Conservation (phyloP, 2,888 invertebrate species). For the Diogma glabrata region DNA sequence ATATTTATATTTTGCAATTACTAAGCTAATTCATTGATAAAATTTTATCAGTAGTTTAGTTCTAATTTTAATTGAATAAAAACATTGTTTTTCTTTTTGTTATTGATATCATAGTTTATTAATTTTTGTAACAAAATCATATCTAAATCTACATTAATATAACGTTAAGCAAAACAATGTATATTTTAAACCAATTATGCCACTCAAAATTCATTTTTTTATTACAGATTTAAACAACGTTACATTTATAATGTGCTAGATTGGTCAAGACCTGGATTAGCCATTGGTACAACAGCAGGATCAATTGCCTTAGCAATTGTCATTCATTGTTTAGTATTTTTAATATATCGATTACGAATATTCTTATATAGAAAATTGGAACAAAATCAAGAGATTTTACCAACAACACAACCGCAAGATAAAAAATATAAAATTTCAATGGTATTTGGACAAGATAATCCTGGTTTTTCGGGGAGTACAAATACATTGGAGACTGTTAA, state of each 20-base stretch:
- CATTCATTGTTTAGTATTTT: slow-evolving; percentile 30
- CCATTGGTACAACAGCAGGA: slow-evolving; percentile 27
- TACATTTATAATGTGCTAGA: slow-evolving; percentile 65
- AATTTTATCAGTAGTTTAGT: too few relatives aligned
- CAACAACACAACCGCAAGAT: slow-evolving; percentile 23
- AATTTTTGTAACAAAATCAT: too few relatives aligned
- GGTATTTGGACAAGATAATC: slow-evolving; percentile 32
- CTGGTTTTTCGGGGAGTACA: slow-evolving; percentile 24
- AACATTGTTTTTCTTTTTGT: too few relatives aligned
- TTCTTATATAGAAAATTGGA: slow-evolving; percentile 26
- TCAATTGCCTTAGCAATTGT: slow-evolving; percentile 28
- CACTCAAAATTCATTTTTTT: too few relatives aligned
- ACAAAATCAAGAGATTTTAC: slow-evolving; percentile 24
- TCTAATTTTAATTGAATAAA: too few relatives aligned
- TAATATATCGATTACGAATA: slow-evolving; percentile 30
- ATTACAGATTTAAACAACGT: slow-evolving; percentile 42
- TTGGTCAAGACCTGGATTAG: slow-evolving; percentile 52
- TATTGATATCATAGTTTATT: too few relatives aligned
- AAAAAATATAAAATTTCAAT: slow-evolving; percentile 36
- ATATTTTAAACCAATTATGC: too few relatives aligned
- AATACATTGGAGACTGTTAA: too few relatives aligned
- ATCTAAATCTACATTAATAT: too few relatives aligned
- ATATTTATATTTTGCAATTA: too few relatives aligned
- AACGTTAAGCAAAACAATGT: too few relatives aligned
- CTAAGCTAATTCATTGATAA: too few relatives aligned